Base-by-base conservation (phyloP, 2,888 invertebrate genomes). In the Lasioglossum zephyrum region DNA sequence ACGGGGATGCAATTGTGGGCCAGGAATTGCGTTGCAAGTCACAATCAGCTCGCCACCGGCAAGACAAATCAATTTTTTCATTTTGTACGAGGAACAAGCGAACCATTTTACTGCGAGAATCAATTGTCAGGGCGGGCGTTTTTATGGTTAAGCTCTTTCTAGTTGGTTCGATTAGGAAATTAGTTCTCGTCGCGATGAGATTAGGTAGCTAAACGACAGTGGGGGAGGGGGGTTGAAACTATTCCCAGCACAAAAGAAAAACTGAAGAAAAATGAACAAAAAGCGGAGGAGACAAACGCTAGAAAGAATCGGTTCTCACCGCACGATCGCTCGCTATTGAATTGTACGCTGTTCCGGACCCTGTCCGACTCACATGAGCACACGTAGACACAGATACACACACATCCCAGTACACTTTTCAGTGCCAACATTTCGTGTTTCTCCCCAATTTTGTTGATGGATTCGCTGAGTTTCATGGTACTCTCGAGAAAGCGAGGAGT, bases 21-120 rank as follows among this genome's bases (percentile, higher is more conserved):
- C 95, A 95, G 95, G 95, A 95, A 95, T 95, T 95, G 95, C 95
- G 95, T 95, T 95, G 94, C 94, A 95, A 95, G 94, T 95, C 95
- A 95, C 95, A 95, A 95, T 95, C 95, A 95, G 95, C 95, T 95
- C 95, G 93, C 91, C 95, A 94, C 95, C 93, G 95, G 93, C 95
- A 94, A 94, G 93, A 93, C 92, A 93, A 93, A 93, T 94, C 81
- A 94, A 92, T 53, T 53, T 93, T 94, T 84, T 78, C 79, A 91
- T 91, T 88, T 87, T 86, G 44, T 80, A 77, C 82, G 79, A 74
- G 36, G 74, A 70, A 82, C 26, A 72, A 82, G 36, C 69, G 76
- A 83, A 82, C 72, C 41, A 79, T 39, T 39, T 44, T 87, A 84
- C 86, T 85, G 77, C 89, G 89, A 87, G 90, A 92, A 91, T 92